A percentile compares a stretch with the other conserved stretches of the same genome.
These are phyloP conservation scores for Oreochromis grahami DNA, from an alignment of 2,797 vertebrate species.

Conservation along the genomic window DNA sequence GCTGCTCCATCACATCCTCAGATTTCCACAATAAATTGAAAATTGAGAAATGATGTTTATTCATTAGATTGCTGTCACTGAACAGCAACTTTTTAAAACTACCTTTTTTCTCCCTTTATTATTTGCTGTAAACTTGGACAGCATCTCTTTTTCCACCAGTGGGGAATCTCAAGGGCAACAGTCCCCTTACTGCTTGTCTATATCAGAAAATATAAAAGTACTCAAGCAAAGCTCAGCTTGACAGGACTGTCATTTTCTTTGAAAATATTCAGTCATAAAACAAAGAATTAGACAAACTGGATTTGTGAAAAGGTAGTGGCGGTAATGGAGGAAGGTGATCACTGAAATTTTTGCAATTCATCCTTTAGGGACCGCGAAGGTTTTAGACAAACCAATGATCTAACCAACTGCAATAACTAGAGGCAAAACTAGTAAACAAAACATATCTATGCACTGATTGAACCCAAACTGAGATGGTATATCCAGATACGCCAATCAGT, in stretches of 20 bases:
- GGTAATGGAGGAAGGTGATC: not conserved
- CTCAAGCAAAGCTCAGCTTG: not conserved
- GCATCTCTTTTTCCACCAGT: not conserved
- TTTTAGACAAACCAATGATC: not conserved
- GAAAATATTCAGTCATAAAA: not conserved
- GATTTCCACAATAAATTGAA: not conserved
- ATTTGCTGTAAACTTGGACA: not conserved
- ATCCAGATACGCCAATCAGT: not conserved
- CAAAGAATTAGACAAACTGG: not conserved
- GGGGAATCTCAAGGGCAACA: not conserved
- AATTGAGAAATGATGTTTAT: not conserved
- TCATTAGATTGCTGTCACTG: not conserved
- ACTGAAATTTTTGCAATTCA: not conserved
- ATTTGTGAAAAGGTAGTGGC: not conserved
- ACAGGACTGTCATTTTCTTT: not conserved
- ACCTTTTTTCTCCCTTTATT: not conserved
- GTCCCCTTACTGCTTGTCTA: not conserved
- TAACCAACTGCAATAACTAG: not conserved
- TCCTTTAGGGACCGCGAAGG: not conserved
- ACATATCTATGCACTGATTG: not conserved
- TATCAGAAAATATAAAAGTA: not conserved
- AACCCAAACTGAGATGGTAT: not conserved
- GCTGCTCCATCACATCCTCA: not conserved
- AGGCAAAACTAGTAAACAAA: not conserved
- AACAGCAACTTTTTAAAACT: not conserved